phyloP scores from a whole-genome alignment of 2,113 vertebrate species.

The Mus spicilegus region DNA sequence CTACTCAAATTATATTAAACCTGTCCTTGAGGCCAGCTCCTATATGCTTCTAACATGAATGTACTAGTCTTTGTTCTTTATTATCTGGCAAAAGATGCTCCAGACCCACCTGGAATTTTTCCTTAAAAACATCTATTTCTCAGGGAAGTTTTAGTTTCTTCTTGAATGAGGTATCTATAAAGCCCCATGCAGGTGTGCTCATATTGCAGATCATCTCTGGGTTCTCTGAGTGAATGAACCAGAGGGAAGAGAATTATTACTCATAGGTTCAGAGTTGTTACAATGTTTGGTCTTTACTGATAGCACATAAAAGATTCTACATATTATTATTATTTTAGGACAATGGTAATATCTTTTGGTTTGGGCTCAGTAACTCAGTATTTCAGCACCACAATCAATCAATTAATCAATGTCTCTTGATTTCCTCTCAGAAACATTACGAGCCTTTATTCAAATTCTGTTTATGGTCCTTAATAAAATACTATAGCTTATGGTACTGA shows the following conservation, averaged over 20 bases:
- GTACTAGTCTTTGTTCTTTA: constrained; percentile 47
- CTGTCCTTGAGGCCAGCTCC: not conserved
- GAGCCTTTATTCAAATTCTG: not conserved
- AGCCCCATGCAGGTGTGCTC: not conserved
- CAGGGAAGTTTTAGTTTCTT: constrained; percentile 11
- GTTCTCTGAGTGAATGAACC: not conserved
- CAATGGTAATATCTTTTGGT: not conserved
- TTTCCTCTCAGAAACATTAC: constrained; percentile 15
- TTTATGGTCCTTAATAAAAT: not conserved
- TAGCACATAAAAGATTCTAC: not conserved
- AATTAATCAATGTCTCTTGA: not conserved
- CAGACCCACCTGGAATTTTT: constrained; percentile 18
- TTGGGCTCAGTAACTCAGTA: not conserved
- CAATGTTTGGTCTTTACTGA: not conserved
- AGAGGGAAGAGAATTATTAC: not conserved
- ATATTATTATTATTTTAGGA: constrained; percentile 22
- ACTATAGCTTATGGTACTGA: not conserved
- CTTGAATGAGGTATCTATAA: constrained; percentile 1
- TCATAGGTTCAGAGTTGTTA: not conserved
- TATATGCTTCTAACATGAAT: not conserved
- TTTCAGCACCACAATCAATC: not conserved
- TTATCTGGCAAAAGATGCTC: constrained; percentile 23
- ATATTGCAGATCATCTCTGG: constrained; percentile 15
- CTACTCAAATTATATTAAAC: not conserved
- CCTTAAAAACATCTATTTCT: not conserved